Base-by-base conservation (phyloP, 2,888 invertebrate species). In the Nymphalis urticae region DNA sequence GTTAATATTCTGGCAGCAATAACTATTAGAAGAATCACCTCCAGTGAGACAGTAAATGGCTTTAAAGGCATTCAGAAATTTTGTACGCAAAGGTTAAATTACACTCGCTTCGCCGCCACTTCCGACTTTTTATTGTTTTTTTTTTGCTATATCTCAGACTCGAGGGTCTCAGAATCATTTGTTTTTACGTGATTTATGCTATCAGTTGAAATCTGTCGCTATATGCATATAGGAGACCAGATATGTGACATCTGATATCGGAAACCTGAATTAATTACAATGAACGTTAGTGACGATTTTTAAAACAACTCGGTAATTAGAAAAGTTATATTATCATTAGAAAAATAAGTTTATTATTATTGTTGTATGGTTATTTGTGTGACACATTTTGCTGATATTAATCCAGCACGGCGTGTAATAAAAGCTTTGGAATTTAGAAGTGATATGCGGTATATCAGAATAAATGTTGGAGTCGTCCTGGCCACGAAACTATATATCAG, bases 31-130 rank as follows among this genome's bases (percentile, higher is more conserved):
- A 72, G 65, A 67, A 62, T 21, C n/a, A 62, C 62, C 56, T 64
- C 62, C 56, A 56, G 6, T 32, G 32, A 60, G 32, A 50, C 68
- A 53, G 59, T 70, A 70, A 72, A 65, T 63, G 63, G 65, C 58
- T 24, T 58, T 65, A 65, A 56, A 66, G 58, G 64, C 64, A 66
- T 70, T 70, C 70, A 68, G 70, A 70, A 68, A 47, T 68, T 47
- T 70, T 70, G 64, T 69, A 72, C 68, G 68, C 66, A 64, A 59
- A 72, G 70, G 66, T 68, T 72, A 64, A 70, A 72, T 72, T 72
- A 69, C 68, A 66, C 64, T 70, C 64, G 66, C 69, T 68, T 42
- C 42, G 36, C 59, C 68, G 63, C 61, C 58, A 64, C 68, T 66
- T 72, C 70, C 68, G 70, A 61, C 68, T 72, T 70, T 66, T 70